Evolutionary conservation across 2,797 vertebrate genomes (phyloP).

Genomic region (Martes flavigula): DNA sequence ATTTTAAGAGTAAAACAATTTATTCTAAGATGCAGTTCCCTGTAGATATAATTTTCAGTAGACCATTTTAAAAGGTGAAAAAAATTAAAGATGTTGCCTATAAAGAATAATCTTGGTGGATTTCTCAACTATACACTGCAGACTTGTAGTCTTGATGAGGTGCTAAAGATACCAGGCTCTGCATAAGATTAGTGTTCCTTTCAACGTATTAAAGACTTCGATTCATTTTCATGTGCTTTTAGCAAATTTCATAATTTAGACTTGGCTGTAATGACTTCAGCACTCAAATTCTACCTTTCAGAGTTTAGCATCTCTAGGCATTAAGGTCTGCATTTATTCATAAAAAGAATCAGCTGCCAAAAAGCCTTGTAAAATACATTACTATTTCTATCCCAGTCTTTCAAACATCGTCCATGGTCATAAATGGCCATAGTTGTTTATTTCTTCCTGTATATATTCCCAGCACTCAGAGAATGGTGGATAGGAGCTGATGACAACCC

Average conservation of each 20-base stretch:
- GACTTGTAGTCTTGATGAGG: not conserved
- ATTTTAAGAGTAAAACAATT: not conserved
- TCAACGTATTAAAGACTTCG: not conserved
- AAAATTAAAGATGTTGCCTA: not conserved
- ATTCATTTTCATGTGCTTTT: constrained; percentile 18
- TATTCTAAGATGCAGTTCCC: not conserved
- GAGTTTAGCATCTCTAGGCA: constrained; percentile 11
- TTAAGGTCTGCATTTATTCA: constrained; percentile 43
- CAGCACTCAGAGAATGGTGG: not conserved
- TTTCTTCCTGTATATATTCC: not conserved
- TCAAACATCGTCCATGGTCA: not conserved
- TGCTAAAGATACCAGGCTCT: not conserved
- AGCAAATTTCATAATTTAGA: constrained; percentile 8
- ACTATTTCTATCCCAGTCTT: not conserved
- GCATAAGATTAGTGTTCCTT: not conserved
- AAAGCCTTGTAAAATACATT: constrained; percentile 51
- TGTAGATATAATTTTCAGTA: not conserved
- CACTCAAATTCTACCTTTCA: not conserved
- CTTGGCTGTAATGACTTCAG: not conserved
- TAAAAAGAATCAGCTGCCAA: constrained; percentile 25
- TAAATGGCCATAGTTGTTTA: not conserved
- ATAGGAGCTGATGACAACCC: not conserved
- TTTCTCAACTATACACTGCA: not conserved
- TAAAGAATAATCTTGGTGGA: not conserved
- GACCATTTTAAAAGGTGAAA: not conserved